A percentile compares a stretch with the other conserved stretches of the same genome.
Conservation (phyloP, 2,113 vertebrate genomes). For the Dromiciops gliroides region DNA sequence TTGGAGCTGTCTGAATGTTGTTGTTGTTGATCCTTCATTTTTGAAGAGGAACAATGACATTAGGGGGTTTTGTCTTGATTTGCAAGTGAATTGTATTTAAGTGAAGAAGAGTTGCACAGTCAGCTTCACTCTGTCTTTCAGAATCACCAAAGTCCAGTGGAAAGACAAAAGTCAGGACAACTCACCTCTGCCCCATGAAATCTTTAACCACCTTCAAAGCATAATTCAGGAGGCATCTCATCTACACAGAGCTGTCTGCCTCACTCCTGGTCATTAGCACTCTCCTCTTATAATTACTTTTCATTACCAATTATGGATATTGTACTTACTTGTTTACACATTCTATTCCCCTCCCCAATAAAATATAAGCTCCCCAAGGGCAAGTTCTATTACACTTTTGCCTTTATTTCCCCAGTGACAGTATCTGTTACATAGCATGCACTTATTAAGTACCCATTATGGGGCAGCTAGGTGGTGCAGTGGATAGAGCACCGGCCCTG, state of each 20-base stretch:
- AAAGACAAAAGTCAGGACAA: not conserved
- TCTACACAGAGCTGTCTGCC: not conserved
- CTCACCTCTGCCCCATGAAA: not conserved
- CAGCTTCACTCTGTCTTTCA: not conserved
- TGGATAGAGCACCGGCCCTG: too few species aligned
- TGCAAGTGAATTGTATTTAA: not conserved
- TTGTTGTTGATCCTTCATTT: not conserved
- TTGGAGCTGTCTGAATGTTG: not conserved
- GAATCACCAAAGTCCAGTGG: too few species aligned
- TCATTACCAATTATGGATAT: not conserved
- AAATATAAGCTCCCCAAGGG: not conserved
- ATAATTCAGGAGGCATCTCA: not conserved
- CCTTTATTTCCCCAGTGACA: not conserved
- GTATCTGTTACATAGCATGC: not conserved
- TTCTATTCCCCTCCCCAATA: not conserved
- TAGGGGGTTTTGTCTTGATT: not conserved
- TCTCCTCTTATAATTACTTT: not conserved
- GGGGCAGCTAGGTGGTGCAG: too few species aligned
- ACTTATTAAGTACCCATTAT: not conserved
- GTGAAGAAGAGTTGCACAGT: not conserved
- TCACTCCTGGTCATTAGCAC: not conserved
- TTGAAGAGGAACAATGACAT: not conserved
- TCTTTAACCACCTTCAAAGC: not conserved
- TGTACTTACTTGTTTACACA: not conserved
- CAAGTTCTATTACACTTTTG: not conserved